A percentile compares a stretch with the other conserved stretches of the same genome.
Conservation (phyloP, 2,888 invertebrate species). For the Tolmerus cingulatus region DNA sequence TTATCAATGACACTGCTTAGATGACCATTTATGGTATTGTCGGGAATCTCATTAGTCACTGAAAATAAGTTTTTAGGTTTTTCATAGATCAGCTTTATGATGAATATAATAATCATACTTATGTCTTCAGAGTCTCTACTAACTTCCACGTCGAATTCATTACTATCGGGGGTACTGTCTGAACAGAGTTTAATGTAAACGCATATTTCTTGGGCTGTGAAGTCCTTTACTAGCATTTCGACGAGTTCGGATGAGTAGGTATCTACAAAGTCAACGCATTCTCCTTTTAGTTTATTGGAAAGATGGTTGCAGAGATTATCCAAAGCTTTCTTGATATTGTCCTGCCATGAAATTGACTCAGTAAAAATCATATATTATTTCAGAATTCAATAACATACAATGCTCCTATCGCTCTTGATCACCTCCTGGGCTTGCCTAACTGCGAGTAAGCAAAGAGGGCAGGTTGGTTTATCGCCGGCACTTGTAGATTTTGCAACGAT, state of each 20-base stretch:
- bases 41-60: slow-evolving; percentile 77
- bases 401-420: slow-evolving; percentile 77
- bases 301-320: slow-evolving; percentile 76
- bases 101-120: slow-evolving; percentile 41
- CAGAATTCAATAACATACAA: slow-evolving; percentile 64
- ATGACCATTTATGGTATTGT: slow-evolving; percentile 68
- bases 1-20: slow-evolving; percentile 54
- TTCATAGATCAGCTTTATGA: neutral
- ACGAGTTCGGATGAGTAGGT: slow-evolving; percentile 79
- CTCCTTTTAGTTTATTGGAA: slow-evolving; percentile 68
- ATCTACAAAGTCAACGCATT: slow-evolving; percentile 80
- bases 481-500: slow-evolving; percentile 58
- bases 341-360: slow-evolving; percentile 64
- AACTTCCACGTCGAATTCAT: slow-evolving; percentile 45
- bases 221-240: slow-evolving; percentile 79
- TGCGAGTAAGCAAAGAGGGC: slow-evolving; percentile 85
- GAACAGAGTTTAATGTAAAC: slow-evolving; percentile 78
- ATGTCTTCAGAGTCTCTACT: slow-evolving; percentile 49
- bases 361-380: neutral
- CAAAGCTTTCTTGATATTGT: slow-evolving; percentile 73
- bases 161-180: slow-evolving; percentile 63
- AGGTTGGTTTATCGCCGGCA: slow-evolving; percentile 70
- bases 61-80: slow-evolving; percentile 45
- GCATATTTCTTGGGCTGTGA: slow-evolving; percentile 80
- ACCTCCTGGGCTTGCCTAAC: slow-evolving; percentile 77